These are phyloP conservation scores for Sparus aurata DNA, from an alignment of 2,797 vertebrate genomes.

Conservation along the genomic window DNA sequence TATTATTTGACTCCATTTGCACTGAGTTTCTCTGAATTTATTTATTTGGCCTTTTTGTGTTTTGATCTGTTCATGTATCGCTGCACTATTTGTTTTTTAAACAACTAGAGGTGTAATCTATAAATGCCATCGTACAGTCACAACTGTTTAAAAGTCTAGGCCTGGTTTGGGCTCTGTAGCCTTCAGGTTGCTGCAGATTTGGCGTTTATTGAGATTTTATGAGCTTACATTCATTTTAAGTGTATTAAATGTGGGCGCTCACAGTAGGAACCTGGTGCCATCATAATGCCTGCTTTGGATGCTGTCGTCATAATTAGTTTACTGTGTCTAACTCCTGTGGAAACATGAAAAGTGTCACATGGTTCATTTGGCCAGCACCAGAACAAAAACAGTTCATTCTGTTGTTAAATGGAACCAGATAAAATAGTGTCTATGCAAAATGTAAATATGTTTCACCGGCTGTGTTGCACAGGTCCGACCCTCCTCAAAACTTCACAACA, in stretches of 20 bases:
- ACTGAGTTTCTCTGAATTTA: conserved; percentile 51
- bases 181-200: not conserved
- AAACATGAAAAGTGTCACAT: not conserved
- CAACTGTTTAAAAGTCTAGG: not conserved
- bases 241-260: conserved; percentile 28
- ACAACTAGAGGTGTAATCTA: not conserved
- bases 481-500: not conserved
- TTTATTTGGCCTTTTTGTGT: conserved; percentile 54
- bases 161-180: not conserved
- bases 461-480: not conserved
- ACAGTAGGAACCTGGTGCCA: conserved; percentile 24
- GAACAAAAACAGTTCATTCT: not conserved
- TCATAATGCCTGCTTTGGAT: conserved; percentile 33
- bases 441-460: not conserved
- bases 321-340: conserved; percentile 3
- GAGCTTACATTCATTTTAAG: not conserved
- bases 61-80: conserved; percentile 21
- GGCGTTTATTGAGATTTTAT: not conserved
- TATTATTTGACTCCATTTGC: conserved; percentile 45
- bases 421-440: conserved; percentile 49
- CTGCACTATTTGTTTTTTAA: conserved; percentile 39
- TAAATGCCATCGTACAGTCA: not conserved
- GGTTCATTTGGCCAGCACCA: not conserved
- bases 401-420: conserved; percentile 1
- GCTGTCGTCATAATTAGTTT: conserved; percentile 20